Percentiles rank a stretch among this genome's conserved stretches.
Evolutionary conservation across 2,888 invertebrate species (phyloP).

Genomic region (Erebia ligea): DNA sequence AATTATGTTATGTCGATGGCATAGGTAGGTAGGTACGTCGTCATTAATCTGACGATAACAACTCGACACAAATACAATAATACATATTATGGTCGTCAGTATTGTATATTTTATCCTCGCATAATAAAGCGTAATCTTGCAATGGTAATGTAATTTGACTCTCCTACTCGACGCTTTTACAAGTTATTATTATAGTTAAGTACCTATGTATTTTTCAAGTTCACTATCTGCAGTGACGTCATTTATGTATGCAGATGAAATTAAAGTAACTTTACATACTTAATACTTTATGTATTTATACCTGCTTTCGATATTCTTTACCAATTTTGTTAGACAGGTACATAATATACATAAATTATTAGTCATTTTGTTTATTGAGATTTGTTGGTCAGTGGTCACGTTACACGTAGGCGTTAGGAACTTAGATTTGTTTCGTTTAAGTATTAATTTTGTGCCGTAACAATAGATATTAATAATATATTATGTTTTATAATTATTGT

Average conservation of each 20-base stretch:
- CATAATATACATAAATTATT: not conserved
- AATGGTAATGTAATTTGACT: constrained; percentile 40
- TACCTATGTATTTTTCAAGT: constrained; percentile 32
- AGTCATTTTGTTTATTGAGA: not conserved
- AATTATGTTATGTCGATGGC: constrained; percentile 26
- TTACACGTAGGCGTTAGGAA: not conserved
- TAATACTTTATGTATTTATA: constrained; percentile 4
- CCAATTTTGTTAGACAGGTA: not conserved
- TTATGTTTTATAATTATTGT: not conserved
- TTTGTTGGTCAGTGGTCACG: too few species aligned
- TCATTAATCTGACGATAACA: constrained; percentile 46
- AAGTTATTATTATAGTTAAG: constrained; percentile 24
- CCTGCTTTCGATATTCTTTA: constrained; percentile 2
- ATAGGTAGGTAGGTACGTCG: constrained; percentile 26
- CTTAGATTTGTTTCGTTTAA: not conserved
- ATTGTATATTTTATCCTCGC: constrained; percentile 38
- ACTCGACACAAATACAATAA: constrained; percentile 3
- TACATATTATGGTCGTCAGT: constrained; percentile 39
- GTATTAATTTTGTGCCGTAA: not conserved
- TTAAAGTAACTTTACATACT: constrained; percentile 27
- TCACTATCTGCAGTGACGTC: constrained; percentile 42
- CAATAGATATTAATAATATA: not conserved
- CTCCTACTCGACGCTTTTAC: constrained; percentile 25
- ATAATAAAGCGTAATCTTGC: constrained; percentile 45
- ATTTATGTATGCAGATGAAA: constrained; percentile 41